Evolutionary conservation across 64 coral and sea anemone genomes (phyloP).

Genomic region (Porites australiensis): DNA sequence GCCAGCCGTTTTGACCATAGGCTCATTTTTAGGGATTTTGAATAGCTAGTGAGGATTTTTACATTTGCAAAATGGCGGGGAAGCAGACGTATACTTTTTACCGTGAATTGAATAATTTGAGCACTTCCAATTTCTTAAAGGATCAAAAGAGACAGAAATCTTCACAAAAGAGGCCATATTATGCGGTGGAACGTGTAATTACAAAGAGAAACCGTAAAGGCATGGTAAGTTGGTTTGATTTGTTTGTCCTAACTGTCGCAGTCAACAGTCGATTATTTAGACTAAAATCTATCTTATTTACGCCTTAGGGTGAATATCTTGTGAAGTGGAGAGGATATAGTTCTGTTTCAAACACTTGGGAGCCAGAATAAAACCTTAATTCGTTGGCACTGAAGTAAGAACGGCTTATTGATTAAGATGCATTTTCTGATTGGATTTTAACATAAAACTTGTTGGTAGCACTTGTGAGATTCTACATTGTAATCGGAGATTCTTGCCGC

Average conservation of each 20-base stretch:
- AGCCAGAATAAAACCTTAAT: conserved; percentile 2
- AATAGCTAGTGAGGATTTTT: no score
- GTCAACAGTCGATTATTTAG: not conserved
- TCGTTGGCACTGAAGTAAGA: not conserved
- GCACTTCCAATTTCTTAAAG: no score
- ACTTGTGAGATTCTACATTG: not conserved
- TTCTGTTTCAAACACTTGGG: not conserved
- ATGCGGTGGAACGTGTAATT: not conserved
- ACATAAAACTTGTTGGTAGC: not conserved
- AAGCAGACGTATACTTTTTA: no score
- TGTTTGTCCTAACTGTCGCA: not conserved
- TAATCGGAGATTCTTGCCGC: not conserved
- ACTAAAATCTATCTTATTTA: not conserved
- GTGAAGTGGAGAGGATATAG: conserved; percentile 33
- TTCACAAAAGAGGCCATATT: not conserved
- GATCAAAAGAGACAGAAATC: not conserved
- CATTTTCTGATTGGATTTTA: not conserved
- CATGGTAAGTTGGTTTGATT: not conserved
- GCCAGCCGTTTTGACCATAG: no score
- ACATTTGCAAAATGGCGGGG: no score
- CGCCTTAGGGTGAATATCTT: conserved; percentile 17
- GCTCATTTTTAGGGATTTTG: no score
- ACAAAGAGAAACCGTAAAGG: not conserved
- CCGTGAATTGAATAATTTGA: no score
- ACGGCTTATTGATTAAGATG: not conserved